Evolutionary conservation across 53 echinoderm and acorn worm species (phyloP).

Genomic region (Henricia sp.): DNA sequence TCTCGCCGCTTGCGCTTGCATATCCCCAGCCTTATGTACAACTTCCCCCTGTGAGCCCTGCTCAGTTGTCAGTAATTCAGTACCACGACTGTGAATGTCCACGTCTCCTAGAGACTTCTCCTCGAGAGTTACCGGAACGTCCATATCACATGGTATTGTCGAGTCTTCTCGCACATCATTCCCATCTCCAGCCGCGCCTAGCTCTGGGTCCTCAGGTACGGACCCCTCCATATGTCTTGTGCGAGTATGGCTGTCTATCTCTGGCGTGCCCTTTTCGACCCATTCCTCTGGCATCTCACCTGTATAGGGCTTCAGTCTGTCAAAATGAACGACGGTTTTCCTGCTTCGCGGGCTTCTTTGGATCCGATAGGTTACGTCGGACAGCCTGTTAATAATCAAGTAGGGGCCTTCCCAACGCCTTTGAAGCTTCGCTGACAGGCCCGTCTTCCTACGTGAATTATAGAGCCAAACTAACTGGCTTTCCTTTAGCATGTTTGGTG

Average conservation of each 20-base stretch:
- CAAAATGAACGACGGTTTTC: conserved; percentile 7
- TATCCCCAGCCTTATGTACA: too few relatives aligned
- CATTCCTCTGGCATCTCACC: background rate
- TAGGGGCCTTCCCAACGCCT: too few relatives aligned
- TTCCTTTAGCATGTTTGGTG: background rate
- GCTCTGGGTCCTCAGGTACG: background rate
- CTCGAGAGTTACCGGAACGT: background rate
- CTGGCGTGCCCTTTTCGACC: background rate
- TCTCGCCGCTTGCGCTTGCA: too few relatives aligned
- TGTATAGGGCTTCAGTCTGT: conserved; percentile 44
- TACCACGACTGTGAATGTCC: background rate
- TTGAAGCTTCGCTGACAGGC: conserved; percentile 3
- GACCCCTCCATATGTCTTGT: background rate
- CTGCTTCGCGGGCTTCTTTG: background rate
- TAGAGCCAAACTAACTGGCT: conserved; percentile 20
- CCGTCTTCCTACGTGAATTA: conserved; percentile 26
- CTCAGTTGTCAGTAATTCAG: background rate
- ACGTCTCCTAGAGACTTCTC: background rate
- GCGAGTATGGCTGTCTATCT: background rate
- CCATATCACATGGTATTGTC: background rate
- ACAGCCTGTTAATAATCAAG: background rate
- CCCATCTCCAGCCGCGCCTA: background rate
- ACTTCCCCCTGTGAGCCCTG: too few relatives aligned
- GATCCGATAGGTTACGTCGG: background rate
- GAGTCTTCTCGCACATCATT: background rate